Conservation (phyloP, 2,888 invertebrate species). For the Periphyllus acericola region DNA sequence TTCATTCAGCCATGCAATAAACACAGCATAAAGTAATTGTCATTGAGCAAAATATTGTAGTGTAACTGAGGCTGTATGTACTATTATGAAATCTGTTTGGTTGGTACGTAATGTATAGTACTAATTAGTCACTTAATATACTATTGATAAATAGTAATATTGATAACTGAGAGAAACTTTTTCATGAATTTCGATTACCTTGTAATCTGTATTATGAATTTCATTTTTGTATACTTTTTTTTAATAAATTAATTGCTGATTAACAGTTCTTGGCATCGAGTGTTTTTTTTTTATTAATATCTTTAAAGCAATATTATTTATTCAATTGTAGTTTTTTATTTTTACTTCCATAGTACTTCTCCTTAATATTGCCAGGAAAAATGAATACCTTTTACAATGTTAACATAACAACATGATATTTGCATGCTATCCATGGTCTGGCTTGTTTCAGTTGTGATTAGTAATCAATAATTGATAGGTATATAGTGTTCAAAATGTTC, state of each 20-base stretch:
- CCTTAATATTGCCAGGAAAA: conserved; percentile 3
- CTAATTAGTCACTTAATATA: background rate
- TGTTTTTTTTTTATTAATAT: background rate
- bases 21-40: background rate
- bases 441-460: background rate
- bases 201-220: background rate
- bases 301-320: background rate
- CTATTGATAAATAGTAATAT: background rate
- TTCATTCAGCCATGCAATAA: conserved; percentile 5
- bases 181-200: too few species aligned
- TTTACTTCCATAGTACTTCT: background rate
- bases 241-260: too few species aligned
- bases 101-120: background rate
- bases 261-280: too few species aligned
- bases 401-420: background rate
- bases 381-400: conserved; percentile 4
- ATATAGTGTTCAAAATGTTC: background rate
- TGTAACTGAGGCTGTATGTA: background rate
- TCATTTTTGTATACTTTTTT: background rate
- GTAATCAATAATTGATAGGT: background rate
- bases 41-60: background rate
- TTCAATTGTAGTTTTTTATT: background rate
- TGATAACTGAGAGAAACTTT: background rate
- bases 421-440: background rate
- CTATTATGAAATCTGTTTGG: background rate